Evolutionary conservation across 2,113 vertebrate genomes (phyloP), one percentile per base, ranked within the genome.

Genomic region (Cathartes aura): DNA sequence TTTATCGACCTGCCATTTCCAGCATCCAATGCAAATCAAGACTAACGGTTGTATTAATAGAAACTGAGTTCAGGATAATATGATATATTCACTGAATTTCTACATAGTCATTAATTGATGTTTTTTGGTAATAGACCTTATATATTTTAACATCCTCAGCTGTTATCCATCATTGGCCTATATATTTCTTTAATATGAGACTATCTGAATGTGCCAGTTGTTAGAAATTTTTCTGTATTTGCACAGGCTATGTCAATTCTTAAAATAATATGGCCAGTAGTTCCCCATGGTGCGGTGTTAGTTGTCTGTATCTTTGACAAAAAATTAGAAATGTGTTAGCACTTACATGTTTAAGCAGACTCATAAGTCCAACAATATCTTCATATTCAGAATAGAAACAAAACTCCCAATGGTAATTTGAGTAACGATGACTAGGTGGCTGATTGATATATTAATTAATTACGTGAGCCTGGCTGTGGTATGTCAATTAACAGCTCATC

Each of bases 381-480:
- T 62, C 48, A 63, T 79, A 59, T 53, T 84, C 64, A 66, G 53
- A 92, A 89, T n/a, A 78, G 81, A 89, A 94, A 16, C 15, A 86
- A 81, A 96, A 32, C 8, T 79, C 43, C 40, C 81, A 70, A 53
- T 60, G 52, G 66, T 66, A 92, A 75, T 80, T 85, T 86, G 32
- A 92, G 71, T 73, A 82, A 73, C 1, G 3, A 58, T 72, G 59
- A 72, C 53, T 75, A 72, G 62, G 55, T 84, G 40, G 36, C 21
- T 70, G 94, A 93, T 52, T 72, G 86, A 93, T 89, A 66, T 34
- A 89, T 92, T 91, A 80, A 93, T 90, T 86, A 93, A 96, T 80
- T 82, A 67, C 45, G 26, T 75, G 40, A 91, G 48, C 15, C 75
- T 91, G 53, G 47, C 52, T 24, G 5, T 82, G 24, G 40, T 45